Conservation (phyloP, 2,888 invertebrate species). For the Iselma pallidipennis region DNA sequence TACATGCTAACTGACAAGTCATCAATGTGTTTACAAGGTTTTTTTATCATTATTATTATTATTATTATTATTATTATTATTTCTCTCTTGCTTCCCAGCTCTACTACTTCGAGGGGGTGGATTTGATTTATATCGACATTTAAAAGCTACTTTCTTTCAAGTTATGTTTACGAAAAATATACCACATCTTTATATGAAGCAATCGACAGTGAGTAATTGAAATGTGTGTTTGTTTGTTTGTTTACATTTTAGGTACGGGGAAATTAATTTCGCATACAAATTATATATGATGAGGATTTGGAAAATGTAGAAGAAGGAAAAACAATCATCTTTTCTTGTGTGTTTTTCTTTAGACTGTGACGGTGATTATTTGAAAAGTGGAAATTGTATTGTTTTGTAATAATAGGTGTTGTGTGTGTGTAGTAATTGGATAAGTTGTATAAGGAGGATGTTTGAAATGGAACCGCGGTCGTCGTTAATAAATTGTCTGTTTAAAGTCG, state of each 20-base stretch:
- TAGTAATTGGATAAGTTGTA: slow-evolving; percentile 20
- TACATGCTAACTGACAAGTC: slow-evolving; percentile 25
- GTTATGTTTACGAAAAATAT: slow-evolving; percentile 14
- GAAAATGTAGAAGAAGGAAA: too few species aligned
- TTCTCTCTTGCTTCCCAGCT: neutral
- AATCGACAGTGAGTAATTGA: slow-evolving; percentile 5
- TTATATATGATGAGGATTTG: too few species aligned
- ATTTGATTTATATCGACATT: slow-evolving; percentile 28
- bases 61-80: too few species aligned
- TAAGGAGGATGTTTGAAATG: neutral
- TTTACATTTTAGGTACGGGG: too few species aligned
- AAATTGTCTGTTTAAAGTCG: slow-evolving; percentile 39
- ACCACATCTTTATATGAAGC: neutral
- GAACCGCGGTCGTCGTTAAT: slow-evolving; percentile 24
- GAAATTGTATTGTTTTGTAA: neutral
- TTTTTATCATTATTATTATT: slow-evolving; percentile 9
- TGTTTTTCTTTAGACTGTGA: neutral
- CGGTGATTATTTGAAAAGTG: neutral
- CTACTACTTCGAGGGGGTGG: neutral
- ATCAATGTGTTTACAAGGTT: slow-evolving; percentile 29
- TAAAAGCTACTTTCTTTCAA: slow-evolving; percentile 19
- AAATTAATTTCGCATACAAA: too few species aligned
- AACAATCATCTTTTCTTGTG: too few species aligned
- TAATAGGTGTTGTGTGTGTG: neutral
- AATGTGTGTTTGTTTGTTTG: neutral